Evolutionary conservation across 2,888 invertebrate genomes (phyloP).

Genomic region (Xestia sexstrigata): DNA sequence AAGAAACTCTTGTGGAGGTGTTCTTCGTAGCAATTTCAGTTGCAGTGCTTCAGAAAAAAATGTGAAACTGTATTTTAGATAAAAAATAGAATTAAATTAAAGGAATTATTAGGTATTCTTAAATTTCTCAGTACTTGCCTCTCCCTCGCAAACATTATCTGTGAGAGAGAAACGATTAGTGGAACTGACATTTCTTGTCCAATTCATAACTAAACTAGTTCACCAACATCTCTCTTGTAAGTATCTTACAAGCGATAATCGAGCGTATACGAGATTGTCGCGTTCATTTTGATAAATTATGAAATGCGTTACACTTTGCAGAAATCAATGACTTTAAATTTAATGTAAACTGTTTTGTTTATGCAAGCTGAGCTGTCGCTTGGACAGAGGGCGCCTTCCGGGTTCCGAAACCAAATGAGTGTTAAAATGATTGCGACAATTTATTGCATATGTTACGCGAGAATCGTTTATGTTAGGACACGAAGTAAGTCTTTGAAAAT

Average conservation of each 20-base stretch:
- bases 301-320: background rate
- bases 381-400: background rate
- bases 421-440: background rate
- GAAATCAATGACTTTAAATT: background rate
- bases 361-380: background rate
- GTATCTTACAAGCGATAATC: background rate
- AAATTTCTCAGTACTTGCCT: background rate
- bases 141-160: background rate
- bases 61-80: background rate
- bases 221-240: background rate
- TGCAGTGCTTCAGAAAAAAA: constrained; percentile 2
- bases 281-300: background rate
- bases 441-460: background rate
- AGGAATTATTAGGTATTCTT: constrained; percentile 10
- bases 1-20: background rate
- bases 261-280: background rate
- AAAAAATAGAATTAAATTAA: constrained; percentile 21
- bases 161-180: background rate
- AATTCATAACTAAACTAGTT: background rate
- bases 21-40: background rate
- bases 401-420: background rate
- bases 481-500: background rate
- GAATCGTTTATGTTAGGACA: background rate
- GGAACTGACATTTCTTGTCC: background rate
- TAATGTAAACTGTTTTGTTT: background rate